phyloP scores from a whole-genome alignment of 2,888 invertebrate genomes.

The Crioceris asparagi region DNA sequence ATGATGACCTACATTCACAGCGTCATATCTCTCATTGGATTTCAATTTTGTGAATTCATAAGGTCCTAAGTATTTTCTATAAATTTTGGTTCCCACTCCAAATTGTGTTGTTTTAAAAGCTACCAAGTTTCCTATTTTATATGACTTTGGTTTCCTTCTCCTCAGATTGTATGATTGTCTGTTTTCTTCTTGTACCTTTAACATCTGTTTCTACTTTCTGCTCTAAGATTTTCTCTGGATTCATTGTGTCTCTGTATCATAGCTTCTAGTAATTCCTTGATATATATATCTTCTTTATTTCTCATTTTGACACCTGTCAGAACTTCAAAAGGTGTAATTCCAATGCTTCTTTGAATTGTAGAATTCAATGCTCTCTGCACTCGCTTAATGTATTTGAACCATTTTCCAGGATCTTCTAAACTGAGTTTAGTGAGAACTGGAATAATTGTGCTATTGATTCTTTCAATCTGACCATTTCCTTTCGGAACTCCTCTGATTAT shows the following conservation, averaged over 20 bases:
- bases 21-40: constrained; percentile 27
- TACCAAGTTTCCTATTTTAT: constrained; percentile 21
- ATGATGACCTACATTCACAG: constrained; percentile 22
- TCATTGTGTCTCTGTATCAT: no score
- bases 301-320: constrained; percentile 18
- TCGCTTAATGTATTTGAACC: constrained; percentile 1
- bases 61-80: constrained; percentile 29
- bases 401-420: constrained; percentile 11
- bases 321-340: constrained; percentile 19
- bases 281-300: constrained; percentile 10
- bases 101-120: constrained; percentile 31
- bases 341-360: constrained; percentile 23
- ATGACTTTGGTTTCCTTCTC: constrained; percentile 16
- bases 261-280: constrained; percentile 10
- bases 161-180: constrained; percentile 16
- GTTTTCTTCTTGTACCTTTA: constrained; percentile 21
- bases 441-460: constrained; percentile 17
- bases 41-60: constrained; percentile 13
- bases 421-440: constrained; percentile 10
- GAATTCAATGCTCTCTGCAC: constrained; percentile 23
- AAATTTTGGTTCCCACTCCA: constrained; percentile 27
- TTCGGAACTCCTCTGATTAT: constrained; percentile 28
- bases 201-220: constrained; percentile 12
- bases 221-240: no score
- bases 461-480: constrained; percentile 31